These are phyloP conservation scores for Drosophila paucipuncta DNA, from an alignment of 2,888 invertebrate genomes.

Conservation along the genomic window DNA sequence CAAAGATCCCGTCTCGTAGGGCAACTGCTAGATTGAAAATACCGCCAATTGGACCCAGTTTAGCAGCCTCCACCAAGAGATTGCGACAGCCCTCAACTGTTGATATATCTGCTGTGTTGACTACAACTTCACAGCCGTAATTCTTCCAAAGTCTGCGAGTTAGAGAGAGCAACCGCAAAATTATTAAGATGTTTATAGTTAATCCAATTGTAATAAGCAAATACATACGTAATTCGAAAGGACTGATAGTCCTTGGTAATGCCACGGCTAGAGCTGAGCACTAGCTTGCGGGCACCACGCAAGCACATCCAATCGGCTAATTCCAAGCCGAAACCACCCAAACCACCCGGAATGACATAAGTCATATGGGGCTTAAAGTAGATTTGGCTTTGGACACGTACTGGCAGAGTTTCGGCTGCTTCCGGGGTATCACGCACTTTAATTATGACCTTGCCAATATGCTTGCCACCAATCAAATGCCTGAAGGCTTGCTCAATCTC, in stretches of 20 bases:
- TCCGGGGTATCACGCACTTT: slow-evolving; percentile 80
- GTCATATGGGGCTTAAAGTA: slow-evolving; percentile 79
- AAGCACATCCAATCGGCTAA: slow-evolving; percentile 94
- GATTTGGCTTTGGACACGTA: slow-evolving; percentile 76
- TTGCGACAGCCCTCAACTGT: slow-evolving; percentile 89
- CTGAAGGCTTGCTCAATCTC: slow-evolving; percentile 91
- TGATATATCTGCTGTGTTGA: slow-evolving; percentile 91
- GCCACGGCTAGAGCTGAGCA: slow-evolving; percentile 93
- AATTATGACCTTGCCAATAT: slow-evolving; percentile 90
- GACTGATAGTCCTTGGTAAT: slow-evolving; percentile 93
- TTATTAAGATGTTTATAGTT: background rate
- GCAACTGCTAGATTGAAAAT: slow-evolving; percentile 96
- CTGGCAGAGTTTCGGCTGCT: slow-evolving; percentile 71
- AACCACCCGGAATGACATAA: slow-evolving; percentile 91
- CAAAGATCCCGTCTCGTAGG: slow-evolving; percentile 90
- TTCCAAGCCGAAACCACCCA: slow-evolving; percentile 97
- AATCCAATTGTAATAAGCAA: background rate
- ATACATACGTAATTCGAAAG: slow-evolving; percentile 88
- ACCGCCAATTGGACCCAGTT: slow-evolving; percentile 91
- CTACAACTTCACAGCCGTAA: slow-evolving; percentile 89
- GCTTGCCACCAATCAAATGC: slow-evolving; percentile 89
- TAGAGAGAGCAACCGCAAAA: background rate
- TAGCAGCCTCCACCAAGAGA: slow-evolving; percentile 88
- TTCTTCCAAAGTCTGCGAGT: slow-evolving; percentile 88
- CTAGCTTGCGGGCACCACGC: slow-evolving; percentile 91